phyloP scores from a whole-genome alignment of 1,140 invertebrate genomes.

The Diprion similis region DNA sequence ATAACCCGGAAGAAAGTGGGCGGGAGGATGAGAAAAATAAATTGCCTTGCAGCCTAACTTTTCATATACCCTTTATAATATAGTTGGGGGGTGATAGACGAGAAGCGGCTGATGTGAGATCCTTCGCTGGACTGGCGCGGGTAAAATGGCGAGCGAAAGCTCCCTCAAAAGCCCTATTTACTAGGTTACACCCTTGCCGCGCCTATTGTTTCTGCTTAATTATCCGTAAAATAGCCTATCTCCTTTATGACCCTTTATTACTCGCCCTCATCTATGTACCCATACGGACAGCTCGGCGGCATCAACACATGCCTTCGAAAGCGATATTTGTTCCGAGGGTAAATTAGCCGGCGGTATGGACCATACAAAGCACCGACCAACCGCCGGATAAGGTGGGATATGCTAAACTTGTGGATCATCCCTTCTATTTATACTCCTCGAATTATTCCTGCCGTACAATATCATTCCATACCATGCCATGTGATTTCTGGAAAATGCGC shows the following conservation, averaged over 20 bases:
- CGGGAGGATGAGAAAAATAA: not conserved
- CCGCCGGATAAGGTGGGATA: not conserved
- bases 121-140: not conserved
- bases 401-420: not conserved
- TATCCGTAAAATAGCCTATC: constrained; percentile 33
- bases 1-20: not conserved
- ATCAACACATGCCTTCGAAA: not conserved
- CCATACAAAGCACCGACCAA: not conserved
- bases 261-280: not conserved
- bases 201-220: constrained; percentile 28
- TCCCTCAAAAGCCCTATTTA: not conserved
- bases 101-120: not conserved
- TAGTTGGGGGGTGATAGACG: not conserved
- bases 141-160: not conserved
- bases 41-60: not conserved
- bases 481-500: no score
- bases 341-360: not conserved
- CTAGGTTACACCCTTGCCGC: not conserved
- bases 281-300: not conserved
- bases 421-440: not conserved
- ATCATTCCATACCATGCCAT: not conserved
- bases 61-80: not conserved
- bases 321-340: not conserved
- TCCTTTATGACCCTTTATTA: constrained; percentile 26
- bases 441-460: not conserved